Evolutionary conservation across 2,797 vertebrate genomes (phyloP).

Genomic region (Melanotaenia parkinsoni): DNA sequence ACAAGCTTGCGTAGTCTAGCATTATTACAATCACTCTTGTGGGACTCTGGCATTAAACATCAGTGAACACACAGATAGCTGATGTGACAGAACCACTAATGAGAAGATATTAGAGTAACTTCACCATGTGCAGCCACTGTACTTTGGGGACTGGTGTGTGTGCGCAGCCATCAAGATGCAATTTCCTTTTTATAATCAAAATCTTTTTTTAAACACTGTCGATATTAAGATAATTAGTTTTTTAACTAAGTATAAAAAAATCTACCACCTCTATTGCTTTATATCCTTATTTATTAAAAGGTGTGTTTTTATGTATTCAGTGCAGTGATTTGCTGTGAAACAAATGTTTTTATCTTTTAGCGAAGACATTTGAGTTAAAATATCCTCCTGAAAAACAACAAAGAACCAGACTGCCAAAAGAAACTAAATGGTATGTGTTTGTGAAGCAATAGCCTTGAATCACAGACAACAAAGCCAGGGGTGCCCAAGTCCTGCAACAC

Average conservation of each 20-base stretch:
- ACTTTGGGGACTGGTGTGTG: background rate
- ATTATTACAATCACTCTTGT: constrained; percentile 23
- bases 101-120: constrained; percentile 34
- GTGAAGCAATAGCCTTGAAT: background rate
- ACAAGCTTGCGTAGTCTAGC: constrained; percentile 34
- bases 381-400: background rate
- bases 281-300: background rate
- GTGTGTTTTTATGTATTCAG: background rate
- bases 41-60: constrained; percentile 18
- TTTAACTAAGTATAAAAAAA: background rate
- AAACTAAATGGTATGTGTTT: background rate
- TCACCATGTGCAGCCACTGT: constrained; percentile 8
- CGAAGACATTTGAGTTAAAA: background rate
- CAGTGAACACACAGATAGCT: constrained; percentile 18
- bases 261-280: background rate
- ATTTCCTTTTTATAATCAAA: background rate
- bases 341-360: too few species aligned
- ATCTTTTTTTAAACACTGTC: background rate
- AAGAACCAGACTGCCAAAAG: background rate
- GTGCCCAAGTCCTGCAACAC: too few species aligned
- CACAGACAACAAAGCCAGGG: background rate
- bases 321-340: background rate
- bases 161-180: background rate
- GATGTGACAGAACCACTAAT: constrained; percentile 41
- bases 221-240: background rate